Evolutionary conservation across 2,113 vertebrate species (phyloP).

Genomic region (Tragelaphus scriptus): DNA sequence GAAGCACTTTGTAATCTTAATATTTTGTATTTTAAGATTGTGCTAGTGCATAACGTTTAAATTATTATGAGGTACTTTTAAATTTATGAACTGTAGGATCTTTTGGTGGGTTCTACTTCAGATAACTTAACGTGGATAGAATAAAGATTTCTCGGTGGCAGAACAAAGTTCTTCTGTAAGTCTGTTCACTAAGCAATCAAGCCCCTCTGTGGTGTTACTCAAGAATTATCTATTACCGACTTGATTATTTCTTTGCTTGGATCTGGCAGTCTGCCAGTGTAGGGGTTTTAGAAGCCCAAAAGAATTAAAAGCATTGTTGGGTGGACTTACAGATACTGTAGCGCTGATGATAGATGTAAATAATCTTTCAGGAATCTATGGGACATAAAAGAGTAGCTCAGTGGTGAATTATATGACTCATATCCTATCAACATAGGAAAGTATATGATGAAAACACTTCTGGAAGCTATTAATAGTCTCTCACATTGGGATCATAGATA

Average conservation of each 20-base stretch:
- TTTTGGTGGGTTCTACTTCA: neutral
- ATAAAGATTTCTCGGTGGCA: neutral
- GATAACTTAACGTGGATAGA: neutral
- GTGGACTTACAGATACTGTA: neutral
- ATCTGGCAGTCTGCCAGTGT: neutral
- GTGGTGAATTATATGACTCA: slow-evolving; percentile 40
- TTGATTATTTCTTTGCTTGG: neutral
- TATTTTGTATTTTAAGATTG: slow-evolving; percentile 16
- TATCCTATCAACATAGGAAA: slow-evolving; percentile 12
- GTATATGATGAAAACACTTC: slow-evolving; percentile 34
- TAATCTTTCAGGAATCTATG: slow-evolving; percentile 8
- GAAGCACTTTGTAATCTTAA: neutral
- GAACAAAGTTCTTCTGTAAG: neutral
- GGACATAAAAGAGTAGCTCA: neutral
- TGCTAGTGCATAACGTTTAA: neutral
- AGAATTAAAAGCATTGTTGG: neutral
- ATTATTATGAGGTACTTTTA: neutral
- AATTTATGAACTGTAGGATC: slow-evolving; percentile 3
- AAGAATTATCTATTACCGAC: neutral
- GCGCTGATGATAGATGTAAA: neutral
- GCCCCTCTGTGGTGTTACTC: neutral
- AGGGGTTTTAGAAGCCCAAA: neutral
- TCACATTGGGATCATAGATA: slow-evolving; percentile 21
- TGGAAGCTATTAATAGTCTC: slow-evolving; percentile 47
- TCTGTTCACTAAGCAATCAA: neutral